Base-by-base conservation (phyloP, 1,140 invertebrate species). In the Caenorhabditis brenneri region DNA sequence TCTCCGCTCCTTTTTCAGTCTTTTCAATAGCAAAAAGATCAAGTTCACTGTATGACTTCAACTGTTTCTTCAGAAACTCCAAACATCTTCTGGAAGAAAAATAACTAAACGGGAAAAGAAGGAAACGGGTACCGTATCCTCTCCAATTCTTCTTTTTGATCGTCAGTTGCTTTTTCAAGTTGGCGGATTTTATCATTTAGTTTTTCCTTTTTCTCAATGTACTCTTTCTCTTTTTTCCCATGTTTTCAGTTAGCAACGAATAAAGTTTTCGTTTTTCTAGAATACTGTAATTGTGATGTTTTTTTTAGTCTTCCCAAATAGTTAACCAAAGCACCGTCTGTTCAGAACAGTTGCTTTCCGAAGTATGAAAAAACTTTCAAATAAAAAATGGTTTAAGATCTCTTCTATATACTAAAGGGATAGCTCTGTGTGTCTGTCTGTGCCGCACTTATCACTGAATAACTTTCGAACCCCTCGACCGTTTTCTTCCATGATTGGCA, bases 181-280 rank as follows among this genome's bases (percentile, higher is more conserved):
- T 65, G 31, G 4, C 36, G 33, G 33, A 65, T 65, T 65, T 65
- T 65, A 9, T 65, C 60, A 2, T 7, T n/a, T 15, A 65, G n/a
- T 65, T 65, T 65, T 19, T 65, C 60, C 22, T 65, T 65, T 36
- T 65, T 65, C 31, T 65, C 60, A 5, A 65, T 19, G 36, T 65
- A 65, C 9, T 65, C 60, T 36, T 65, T 65, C 19, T 65, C 60
- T 3, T 33, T 29, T 39, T 65, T 65, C n/a, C 36, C 60, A 65
- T 65, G 31, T 65, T 65, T 65, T n/a, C 31, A 65, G 12, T 65
- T 33, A 7, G 36, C 7, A 33, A 36, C 5, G 60, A 33, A 36
- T 65, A 33, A 36, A 65, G 29, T n/a, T 65, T 65, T n/a, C 22
- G 15, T 39, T 65, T 33, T 65, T 65, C 60, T 65, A 19, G n/a